These are phyloP conservation scores for Grallaria varia DNA, from an alignment of 2,113 vertebrate genomes.

Conservation along the genomic window DNA sequence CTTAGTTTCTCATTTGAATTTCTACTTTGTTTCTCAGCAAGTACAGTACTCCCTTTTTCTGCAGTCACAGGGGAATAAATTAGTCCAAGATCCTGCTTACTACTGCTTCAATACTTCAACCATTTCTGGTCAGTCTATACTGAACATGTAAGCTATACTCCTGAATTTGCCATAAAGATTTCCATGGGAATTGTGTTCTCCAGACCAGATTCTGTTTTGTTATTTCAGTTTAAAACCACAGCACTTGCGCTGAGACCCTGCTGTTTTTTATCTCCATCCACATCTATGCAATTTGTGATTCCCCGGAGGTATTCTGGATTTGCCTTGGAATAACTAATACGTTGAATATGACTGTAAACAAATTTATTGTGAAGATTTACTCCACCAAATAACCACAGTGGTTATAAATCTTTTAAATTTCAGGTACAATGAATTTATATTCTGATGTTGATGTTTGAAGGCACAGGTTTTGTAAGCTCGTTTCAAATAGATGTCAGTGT, in stretches of 20 bases:
- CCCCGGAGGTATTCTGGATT: not conserved
- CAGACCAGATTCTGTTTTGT: not conserved
- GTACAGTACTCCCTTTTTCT: not conserved
- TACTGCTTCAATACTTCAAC: not conserved
- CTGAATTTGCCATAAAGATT: conserved; percentile 28
- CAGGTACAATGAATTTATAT: not conserved
- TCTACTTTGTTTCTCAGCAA: not conserved
- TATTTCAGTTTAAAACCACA: conserved; percentile 10
- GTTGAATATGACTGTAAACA: not conserved
- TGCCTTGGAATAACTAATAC: not conserved
- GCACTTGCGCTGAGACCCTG: not conserved
- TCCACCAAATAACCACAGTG: not conserved
- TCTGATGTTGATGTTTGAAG: not conserved
- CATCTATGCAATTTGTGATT: not conserved
- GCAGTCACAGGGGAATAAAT: conserved; percentile 10
- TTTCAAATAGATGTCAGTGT: not conserved
- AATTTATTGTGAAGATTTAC: not conserved
- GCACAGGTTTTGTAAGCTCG: not conserved
- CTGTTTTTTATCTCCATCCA: not conserved
- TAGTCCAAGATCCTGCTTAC: conserved; percentile 16
- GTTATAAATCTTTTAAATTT: not conserved
- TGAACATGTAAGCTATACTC: conserved; percentile 16
- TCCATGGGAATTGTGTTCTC: not conserved
- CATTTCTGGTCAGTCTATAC: conserved; percentile 7
- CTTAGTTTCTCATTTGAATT: not conserved